Evolutionary conservation across 2,113 vertebrate species (phyloP).

Genomic region (Hyperoodon ampullatus): DNA sequence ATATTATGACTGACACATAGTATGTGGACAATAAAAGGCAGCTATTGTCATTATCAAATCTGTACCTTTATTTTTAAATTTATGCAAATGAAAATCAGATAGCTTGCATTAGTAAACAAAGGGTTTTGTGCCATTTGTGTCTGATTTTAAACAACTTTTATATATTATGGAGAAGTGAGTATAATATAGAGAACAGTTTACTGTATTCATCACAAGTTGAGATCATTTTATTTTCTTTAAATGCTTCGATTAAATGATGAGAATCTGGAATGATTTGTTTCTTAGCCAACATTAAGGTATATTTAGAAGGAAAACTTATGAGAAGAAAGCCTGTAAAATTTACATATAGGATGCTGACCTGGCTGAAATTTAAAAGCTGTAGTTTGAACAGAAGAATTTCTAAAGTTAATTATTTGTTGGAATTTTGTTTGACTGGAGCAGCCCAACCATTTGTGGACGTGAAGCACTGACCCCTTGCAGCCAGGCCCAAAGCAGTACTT

Average conservation of each 20-base stretch:
- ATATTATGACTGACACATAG: neutral
- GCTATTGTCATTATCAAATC: neutral
- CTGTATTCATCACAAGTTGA: neutral
- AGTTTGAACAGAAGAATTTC: neutral
- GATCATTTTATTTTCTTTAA: conserved; percentile 10
- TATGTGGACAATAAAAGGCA: neutral
- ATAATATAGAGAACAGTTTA: neutral
- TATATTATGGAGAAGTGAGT: neutral
- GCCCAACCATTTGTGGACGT: neutral
- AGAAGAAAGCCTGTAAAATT: neutral
- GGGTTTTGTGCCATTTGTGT: neutral
- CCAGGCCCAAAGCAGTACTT: neutral
- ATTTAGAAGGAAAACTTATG: neutral
- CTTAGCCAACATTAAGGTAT: conserved; percentile 13
- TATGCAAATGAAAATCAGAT: neutral
- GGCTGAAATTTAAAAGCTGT: neutral
- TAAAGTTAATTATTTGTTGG: neutral
- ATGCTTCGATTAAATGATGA: neutral
- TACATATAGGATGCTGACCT: neutral
- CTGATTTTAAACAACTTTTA: conserved; percentile 48
- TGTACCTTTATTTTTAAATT: neutral
- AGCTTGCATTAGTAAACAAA: neutral
- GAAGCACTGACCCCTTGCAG: neutral
- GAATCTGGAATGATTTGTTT: conserved; percentile 7
- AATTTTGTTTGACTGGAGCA: neutral